Evolutionary conservation across 2,113 vertebrate species (phyloP), one percentile per base, ranked within the genome.

Genomic region (Ramphastos sulfuratus): DNA sequence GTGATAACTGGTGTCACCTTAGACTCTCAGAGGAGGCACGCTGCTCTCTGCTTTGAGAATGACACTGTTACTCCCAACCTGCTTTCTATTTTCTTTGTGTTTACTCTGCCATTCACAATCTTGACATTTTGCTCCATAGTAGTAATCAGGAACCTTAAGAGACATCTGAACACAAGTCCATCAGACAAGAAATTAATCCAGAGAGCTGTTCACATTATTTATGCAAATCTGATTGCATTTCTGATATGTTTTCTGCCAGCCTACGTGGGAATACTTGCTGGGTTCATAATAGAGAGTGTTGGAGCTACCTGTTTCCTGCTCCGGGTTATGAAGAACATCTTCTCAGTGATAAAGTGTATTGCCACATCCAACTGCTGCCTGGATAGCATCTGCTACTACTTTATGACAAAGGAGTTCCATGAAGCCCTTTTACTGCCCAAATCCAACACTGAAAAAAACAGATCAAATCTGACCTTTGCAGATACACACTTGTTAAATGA

Each of bases 371-470:
- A 98, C 95, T 98, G 98, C 91, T 98, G 97, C 86, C 91, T 98
- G 20, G 98, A 98, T 3, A 95, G 97, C 7, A 4, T 98, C 85
- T 98, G 96, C 90, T 98, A 98, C 93, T 98, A 98, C 64, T 98
- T 98, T 90, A 85, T 96, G 72, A 96, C 96, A 69, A 97, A 46
- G 50, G 97, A 98, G 46, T 98, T 98, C 81, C 94, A 92, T 54
- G 96, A 97, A 58, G 95, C 84, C 0, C 63, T 97, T 7, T 21
- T 1, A 5, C 25, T 7, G 13, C 55, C 14, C 7, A 75, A 39
- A 56, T 1, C 28, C 10, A 73, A 35, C 3, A n/a, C 35, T n/a
- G 56, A 59, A 42, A 50, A 46, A 54, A 66, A 10, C 59, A 88
- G 89, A 64, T 20, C 90, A 42, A 87, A 86, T 16, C 60, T 80